Evolutionary conservation across 1,140 invertebrate species (phyloP).

Genomic region (Elymnias hypermnestra): DNA sequence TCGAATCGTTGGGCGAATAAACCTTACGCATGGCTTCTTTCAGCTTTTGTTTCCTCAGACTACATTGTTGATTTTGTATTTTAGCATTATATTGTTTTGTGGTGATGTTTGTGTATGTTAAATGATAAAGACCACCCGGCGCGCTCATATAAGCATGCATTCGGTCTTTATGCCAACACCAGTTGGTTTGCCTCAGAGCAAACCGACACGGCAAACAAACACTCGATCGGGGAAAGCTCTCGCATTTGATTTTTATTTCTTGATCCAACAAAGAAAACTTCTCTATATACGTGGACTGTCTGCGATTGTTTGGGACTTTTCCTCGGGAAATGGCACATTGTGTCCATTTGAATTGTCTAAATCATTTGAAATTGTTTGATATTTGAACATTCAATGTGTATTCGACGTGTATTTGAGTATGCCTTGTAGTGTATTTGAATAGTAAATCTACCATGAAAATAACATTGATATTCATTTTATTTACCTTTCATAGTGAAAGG

Average conservation of each 20-base stretch:
- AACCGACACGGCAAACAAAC: constrained; percentile 57
- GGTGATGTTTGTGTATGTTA: constrained; percentile 62
- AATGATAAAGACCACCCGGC: constrained; percentile 73
- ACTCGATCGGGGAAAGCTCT: constrained; percentile 47
- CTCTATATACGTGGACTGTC: constrained; percentile 1
- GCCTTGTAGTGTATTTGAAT: constrained; percentile 12
- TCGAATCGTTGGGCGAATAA: constrained; percentile 18
- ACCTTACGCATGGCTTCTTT: constrained; percentile 16
- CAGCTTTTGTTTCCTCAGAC: constrained; percentile 24
- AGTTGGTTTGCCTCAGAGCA: constrained; percentile 61
- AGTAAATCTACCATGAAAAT: constrained; percentile 14
- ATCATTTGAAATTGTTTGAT: constrained; percentile 9
- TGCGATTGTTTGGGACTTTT: constrained; percentile 3
- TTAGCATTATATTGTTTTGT: constrained; percentile 55
- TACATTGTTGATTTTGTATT: constrained; percentile 54
- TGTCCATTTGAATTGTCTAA: constrained; percentile 3
- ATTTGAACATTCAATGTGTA: constrained; percentile 13
- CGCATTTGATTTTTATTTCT: constrained; percentile 50
- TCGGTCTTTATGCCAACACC: constrained; percentile 32
- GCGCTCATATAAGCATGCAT: constrained; percentile 24
- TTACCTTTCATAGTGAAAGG: no score
- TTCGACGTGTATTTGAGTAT: constrained; percentile 1
- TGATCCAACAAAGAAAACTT: constrained; percentile 27
- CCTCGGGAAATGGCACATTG: background rate
- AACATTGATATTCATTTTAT: constrained; percentile 9